These are phyloP conservation scores for Platysternon megacephalum DNA, from an alignment of 2,113 vertebrate species.

Conservation along the genomic window DNA sequence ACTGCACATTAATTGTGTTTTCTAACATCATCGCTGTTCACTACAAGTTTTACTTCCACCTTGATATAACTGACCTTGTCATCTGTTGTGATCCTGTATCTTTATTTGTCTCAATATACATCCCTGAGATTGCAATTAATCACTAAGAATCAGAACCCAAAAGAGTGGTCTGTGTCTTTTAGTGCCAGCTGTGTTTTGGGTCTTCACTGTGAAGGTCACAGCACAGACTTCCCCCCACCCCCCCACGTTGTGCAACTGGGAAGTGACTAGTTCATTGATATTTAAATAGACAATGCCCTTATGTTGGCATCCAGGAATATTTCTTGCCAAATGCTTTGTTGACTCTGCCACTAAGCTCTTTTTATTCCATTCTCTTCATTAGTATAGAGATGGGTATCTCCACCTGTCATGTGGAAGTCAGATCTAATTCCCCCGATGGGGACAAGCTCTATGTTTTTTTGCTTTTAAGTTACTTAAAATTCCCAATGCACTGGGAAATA, in stretches of 20 bases:
- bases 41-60: neutral
- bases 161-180: neutral
- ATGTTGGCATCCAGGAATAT: constrained; percentile 33
- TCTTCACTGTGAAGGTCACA: constrained; percentile 2
- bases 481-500: neutral
- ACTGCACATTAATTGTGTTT: neutral
- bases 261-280: constrained; percentile 23
- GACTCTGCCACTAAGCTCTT: constrained; percentile 44
- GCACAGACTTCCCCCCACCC: no score
- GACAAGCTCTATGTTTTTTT: neutral
- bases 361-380: constrained; percentile 3
- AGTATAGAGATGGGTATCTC: neutral
- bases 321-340: constrained; percentile 40
- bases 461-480: constrained; percentile 1
- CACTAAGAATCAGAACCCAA: neutral
- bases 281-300: constrained; percentile 63
- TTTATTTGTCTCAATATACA: neutral
- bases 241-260: constrained; percentile 32
- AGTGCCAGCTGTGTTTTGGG: neutral
- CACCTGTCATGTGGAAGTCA: neutral
- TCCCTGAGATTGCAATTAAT: neutral
- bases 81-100: neutral
- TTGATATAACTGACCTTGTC: neutral
- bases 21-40: neutral
- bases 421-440: neutral